Base-by-base conservation (phyloP, 92 coral and sea anemone species). In the Palythoa grandiflora region DNA sequence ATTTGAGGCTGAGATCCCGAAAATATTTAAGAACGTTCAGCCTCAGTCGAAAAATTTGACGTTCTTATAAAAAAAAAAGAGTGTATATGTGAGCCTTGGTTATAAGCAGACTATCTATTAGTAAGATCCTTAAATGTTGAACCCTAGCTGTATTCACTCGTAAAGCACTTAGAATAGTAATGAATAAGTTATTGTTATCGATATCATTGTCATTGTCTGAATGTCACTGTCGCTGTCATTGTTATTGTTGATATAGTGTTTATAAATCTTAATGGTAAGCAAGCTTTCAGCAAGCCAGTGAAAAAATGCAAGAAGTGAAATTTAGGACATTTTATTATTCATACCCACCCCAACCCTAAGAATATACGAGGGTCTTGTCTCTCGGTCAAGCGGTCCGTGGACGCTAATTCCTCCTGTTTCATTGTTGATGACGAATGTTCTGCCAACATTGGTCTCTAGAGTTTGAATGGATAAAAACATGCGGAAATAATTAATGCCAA, bases 311-410 rank as follows among this genome's bases (percentile, higher is more conserved):
- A 20, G n/a, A 37, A 37, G 3, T 13, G 16, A 4, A 73, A 39
- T 16, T 5, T 15, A 73, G 15, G 12, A 35, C 9, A 15, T 28
- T 28, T 28, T 28, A 28, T 28, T 28, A 70, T 20, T 36, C 2
- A 65, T 3, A 89, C 98, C 88, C 61, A 96, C 99, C 92, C 99
- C 99, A 81, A 96, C 90, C 35, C 99, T 93, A 44, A 96, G 79
- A 48, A 40, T 88, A 83, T 95, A 96, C 21, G 87, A 93, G 3
- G 94, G 87, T 12, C 79, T 88, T 0, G 77, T 68, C 86, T 96
- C 99, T n/a, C 99, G 93, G 87, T 96, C 96, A 75, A 96, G 92
- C 6, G 96, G 21, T 17, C 92, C 96, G 76, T 93, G 93, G 17
- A 96, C 98, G 3, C 94, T 93, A 28, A 96, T 95, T 38, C 91